Base-by-base conservation (phyloP, 2,888 invertebrate genomes). In the Arctia plantaginis region DNA sequence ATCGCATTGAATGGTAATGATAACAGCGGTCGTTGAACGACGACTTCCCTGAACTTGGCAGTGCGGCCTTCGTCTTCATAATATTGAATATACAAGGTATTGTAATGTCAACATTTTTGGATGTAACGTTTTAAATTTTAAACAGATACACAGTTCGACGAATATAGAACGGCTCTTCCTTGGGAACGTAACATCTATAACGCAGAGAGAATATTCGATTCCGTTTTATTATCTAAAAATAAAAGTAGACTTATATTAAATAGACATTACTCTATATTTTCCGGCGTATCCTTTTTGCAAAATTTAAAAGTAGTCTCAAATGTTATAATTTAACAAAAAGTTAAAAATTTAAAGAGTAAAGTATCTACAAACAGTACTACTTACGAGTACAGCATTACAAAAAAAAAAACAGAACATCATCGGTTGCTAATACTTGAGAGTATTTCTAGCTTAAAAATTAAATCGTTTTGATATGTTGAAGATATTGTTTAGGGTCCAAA, bases 1-100 rank as follows among this genome's bases (percentile, higher is more conserved):
- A 89, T 86, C 87, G 90, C 88, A 90, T 92, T 93, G 92, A 94
- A 94, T 93, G 89, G 89, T 91, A 90, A 91, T 93, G 93, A 93
- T 94, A 93, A 93, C 85, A 89, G 87, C 93, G 94, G 94, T 92
- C 94, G 92, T 89, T 92, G 94, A 91, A 93, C 93, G 94, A 90
- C 91, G 91, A 90, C 85, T 89, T 78, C 62, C 92, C 86, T 94
- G 94, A 95, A 94, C 94, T 94, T 94, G 94, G 86, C 84, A 23
- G 47, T 51, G 55, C 89, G 91, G 93, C 94, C 94, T 93, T 93
- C 93, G 89, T 84, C 87, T 77, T 86, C 88, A 88, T 82, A n/a
- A 82, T 92, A 90, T 88, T 84, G 82, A 85, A 78, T 85, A 62
- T 74, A 82, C 85, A 77, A 75, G 78, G 82, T 79, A 89, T 88